These are phyloP conservation scores for Ceuthmochares aereus DNA, from an alignment of 2,113 vertebrate species.

Conservation along the genomic window DNA sequence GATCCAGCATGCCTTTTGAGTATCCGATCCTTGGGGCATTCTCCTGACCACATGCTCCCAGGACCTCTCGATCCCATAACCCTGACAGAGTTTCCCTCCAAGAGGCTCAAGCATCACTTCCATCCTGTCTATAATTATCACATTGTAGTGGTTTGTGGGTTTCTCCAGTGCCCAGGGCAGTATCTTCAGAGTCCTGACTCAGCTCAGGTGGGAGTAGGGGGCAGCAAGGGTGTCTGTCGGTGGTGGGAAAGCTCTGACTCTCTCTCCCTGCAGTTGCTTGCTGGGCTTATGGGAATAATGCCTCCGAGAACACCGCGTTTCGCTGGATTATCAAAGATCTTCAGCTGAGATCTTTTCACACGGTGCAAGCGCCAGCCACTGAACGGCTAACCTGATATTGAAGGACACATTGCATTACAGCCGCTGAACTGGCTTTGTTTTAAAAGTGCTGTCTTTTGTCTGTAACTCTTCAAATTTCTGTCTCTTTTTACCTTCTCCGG, in stretches of 20 bases:
- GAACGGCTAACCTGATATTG: slow-evolving; percentile 49
- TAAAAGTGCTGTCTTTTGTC: slow-evolving; percentile 27
- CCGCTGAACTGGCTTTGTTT: slow-evolving; percentile 54
- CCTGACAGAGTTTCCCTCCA: neutral
- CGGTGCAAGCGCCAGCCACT: slow-evolving; percentile 28
- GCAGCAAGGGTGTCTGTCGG: neutral
- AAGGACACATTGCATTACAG: neutral
- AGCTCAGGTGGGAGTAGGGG: neutral
- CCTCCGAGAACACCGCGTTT: rapidly evolving
- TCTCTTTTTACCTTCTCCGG: slow-evolving; percentile 50
- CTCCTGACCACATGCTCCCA: neutral
- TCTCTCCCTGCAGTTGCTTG: neutral
- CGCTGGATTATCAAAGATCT: slow-evolving; percentile 28
- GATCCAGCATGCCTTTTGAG: neutral
- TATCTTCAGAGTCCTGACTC: neutral
- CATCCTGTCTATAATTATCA: neutral
- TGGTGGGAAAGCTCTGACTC: neutral
- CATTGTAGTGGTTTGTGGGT: neutral
- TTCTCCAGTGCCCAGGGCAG: neutral
- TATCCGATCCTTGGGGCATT: neutral
- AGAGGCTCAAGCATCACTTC: neutral
- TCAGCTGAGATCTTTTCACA: slow-evolving; percentile 56
- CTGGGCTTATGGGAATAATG: neutral
- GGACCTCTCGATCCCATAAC: neutral
- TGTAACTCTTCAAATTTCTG: neutral